These are phyloP conservation scores for Poeciliopsis infans DNA, from an alignment of 2,797 vertebrate genomes.

Conservation along the genomic window DNA sequence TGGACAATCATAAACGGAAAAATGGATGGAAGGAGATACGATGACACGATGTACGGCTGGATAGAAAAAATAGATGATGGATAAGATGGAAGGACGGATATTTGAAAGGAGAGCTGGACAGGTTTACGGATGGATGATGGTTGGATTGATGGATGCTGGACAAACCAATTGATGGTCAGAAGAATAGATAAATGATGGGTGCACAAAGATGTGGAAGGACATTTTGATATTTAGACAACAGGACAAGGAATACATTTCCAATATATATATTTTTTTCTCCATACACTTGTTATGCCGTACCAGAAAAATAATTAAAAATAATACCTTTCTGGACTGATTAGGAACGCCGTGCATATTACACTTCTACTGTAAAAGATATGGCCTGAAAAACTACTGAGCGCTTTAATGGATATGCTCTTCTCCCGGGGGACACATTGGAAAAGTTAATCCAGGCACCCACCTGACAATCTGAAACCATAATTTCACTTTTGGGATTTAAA, in stretches of 20 bases:
- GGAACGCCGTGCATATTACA: not conserved
- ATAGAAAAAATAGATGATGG: not conserved
- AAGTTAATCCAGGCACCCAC: constrained; percentile 35
- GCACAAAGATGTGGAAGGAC: not conserved
- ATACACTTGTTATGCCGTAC: not conserved
- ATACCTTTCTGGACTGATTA: not conserved
- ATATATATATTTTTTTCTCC: not conserved
- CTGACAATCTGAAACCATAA: constrained; percentile 40
- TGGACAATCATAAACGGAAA: not conserved
- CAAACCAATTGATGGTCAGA: not conserved
- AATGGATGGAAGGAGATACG: not conserved
- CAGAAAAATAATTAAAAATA: not conserved
- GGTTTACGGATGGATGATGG: not conserved
- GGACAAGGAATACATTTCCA: not conserved
- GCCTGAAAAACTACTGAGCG: constrained; percentile 9
- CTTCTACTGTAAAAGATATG: not conserved
- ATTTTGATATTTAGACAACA: not conserved
- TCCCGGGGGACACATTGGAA: constrained; percentile 16
- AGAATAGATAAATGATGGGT: constrained; percentile 1
- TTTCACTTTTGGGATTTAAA: constrained; percentile 63
- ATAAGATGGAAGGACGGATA: not conserved
- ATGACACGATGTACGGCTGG: not conserved
- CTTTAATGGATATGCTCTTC: not conserved
- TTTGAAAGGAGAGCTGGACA: not conserved
- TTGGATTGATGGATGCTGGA: not conserved